Conservation (phyloP, 2,113 vertebrate genomes). For the Syngnathus typhle region DNA sequence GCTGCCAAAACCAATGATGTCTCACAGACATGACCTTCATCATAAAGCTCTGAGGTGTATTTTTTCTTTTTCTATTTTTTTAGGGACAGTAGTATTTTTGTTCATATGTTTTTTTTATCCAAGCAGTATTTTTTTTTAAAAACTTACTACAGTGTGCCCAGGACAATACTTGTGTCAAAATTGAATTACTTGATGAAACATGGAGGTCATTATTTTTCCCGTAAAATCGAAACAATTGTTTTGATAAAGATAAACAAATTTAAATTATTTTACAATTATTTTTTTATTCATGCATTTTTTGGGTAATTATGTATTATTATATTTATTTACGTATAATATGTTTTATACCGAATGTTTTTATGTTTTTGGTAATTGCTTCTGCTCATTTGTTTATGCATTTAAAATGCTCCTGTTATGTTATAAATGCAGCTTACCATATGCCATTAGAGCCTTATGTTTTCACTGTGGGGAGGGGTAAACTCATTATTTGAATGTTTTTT, state of each 20-base stretch:
- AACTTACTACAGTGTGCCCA: background rate
- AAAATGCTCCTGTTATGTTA: background rate
- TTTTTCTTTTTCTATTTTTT: slow-evolving; percentile 9
- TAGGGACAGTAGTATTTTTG: slow-evolving; percentile 7
- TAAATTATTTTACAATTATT: no score
- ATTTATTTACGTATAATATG: background rate
- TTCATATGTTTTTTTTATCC: background rate
- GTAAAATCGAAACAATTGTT: background rate
- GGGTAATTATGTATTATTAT: no score
- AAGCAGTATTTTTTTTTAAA: background rate
- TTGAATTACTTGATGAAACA: background rate
- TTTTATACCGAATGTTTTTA: background rate
- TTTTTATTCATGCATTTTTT: no score
- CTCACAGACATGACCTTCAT: slow-evolving; percentile 61
- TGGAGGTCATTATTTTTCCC: background rate
- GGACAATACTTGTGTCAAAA: background rate
- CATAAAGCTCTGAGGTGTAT: slow-evolving; percentile 46
- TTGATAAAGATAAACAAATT: background rate
- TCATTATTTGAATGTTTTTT: slow-evolving; percentile 54
- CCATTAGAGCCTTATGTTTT: slow-evolving; percentile 51
- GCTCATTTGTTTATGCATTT: background rate
- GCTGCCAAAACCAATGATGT: slow-evolving; percentile 70
- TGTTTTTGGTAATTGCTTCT: background rate
- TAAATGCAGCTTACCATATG: background rate
- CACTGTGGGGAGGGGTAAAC: slow-evolving; percentile 20